Evolutionary conservation across 2,113 vertebrate genomes (phyloP).

Genomic region (Petaurus breviceps): DNA sequence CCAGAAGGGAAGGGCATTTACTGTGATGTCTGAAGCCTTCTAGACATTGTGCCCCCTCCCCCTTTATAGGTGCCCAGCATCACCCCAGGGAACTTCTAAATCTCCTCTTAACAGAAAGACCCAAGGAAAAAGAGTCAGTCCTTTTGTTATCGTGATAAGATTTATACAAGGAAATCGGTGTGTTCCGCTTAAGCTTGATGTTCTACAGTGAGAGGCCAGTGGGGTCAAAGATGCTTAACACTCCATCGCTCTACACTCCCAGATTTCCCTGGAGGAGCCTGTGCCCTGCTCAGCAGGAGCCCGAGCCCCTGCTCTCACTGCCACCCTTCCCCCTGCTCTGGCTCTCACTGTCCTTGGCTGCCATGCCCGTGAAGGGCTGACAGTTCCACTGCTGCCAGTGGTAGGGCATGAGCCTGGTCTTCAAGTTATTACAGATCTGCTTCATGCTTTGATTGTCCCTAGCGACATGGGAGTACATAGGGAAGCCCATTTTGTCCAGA

Average conservation of each 20-base stretch:
- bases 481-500: not conserved
- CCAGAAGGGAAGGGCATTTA: not conserved
- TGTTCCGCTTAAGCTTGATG: not conserved
- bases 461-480: not conserved
- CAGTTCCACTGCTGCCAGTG: not conserved
- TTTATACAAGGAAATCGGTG: not conserved
- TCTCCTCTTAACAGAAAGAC: not conserved
- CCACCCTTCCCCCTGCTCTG: not conserved
- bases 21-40: not conserved
- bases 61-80: not conserved
- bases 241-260: not conserved
- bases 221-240: not conserved
- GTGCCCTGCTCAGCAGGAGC: not conserved
- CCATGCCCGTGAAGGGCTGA: not conserved
- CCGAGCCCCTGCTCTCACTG: not conserved
- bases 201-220: not conserved
- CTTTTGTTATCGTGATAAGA: not conserved
- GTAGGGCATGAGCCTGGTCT: rapidly evolving
- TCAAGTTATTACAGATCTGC: not conserved
- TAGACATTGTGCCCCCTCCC: not conserved
- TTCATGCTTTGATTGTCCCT: not conserved
- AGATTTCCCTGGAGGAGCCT: not conserved
- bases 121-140: not conserved
- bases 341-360: not conserved
- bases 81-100: not conserved